phyloP scores from a whole-genome alignment of 2,113 vertebrate genomes.

The Tyto alba region DNA sequence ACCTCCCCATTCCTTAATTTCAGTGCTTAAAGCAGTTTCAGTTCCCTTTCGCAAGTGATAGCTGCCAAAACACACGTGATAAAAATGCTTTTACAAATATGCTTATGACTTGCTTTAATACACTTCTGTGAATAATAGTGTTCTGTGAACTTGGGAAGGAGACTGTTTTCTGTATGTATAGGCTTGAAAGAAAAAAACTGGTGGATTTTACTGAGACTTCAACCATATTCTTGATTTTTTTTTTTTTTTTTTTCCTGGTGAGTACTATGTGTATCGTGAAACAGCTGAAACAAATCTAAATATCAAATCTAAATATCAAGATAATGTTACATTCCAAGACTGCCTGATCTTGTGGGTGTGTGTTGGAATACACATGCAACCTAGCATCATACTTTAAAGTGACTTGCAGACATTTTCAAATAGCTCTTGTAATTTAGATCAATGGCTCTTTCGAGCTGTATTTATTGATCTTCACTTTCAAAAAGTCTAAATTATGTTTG shows the following conservation, averaged over 20 bases:
- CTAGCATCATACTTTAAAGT: not conserved
- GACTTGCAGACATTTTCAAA: not conserved
- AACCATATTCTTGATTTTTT: not conserved
- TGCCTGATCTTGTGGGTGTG: not conserved
- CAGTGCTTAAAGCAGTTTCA: not conserved
- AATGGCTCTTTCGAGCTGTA: not conserved
- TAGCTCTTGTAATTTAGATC: not conserved
- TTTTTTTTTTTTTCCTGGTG: not conserved
- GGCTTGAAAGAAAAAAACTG: not conserved
- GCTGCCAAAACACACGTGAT: not conserved
- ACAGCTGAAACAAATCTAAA: not conserved
- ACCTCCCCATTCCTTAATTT: not conserved
- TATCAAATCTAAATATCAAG: not conserved
- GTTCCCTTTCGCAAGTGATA: not conserved
- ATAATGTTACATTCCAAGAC: not conserved
- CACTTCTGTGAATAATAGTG: not conserved
- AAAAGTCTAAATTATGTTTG: not conserved
- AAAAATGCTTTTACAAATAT: not conserved
- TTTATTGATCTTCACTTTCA: not conserved
- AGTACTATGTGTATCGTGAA: not conserved
- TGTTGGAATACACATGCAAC: not conserved
- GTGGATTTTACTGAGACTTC: not conserved
- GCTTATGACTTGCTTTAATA: not conserved
- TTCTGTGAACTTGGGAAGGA: not conserved
- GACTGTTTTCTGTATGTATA: not conserved